Base-by-base conservation (phyloP, 2,888 invertebrate species). In the Eueremaeus valkanovi region DNA sequence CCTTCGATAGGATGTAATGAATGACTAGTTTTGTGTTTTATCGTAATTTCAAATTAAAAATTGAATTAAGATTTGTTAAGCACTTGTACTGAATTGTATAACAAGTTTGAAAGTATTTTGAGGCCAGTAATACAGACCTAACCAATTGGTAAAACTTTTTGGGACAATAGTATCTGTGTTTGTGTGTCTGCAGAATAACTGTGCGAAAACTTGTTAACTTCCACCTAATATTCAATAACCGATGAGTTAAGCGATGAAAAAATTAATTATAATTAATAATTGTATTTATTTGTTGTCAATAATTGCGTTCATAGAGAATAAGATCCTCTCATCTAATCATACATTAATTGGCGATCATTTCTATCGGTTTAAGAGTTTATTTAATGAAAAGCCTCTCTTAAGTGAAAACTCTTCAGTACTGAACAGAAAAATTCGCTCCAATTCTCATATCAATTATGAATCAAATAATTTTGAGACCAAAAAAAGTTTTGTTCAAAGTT, bases 21-120 rank as follows among this genome's bases (percentile, higher is more conserved):
- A 13, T 45, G 16, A 45, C 8, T 45, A 18, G 45, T 45, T 45
- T 45, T 45, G 45, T 45, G 45, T 45, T 45, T 45, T 45, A 45
- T 45, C 18, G 45, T 3, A 11, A 6, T 45, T 45, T 45, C 3
- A 45, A 45, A 18, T 45, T 16, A 45, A 11, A n/a, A n/a, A n/a
- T n/a, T n/a, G n/a, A n/a, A n/a, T n/a, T n/a, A n/a, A n/a, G n/a
- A n/a, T n/a, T n/a, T n/a, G n/a, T n/a, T n/a, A 11, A 42, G 13
- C 8, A 13, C 8, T 42, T 42, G 8, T 8, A 42, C 8, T 42
- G 8, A 11, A 42, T 51, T 51, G n/a, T 8, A 61, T 29, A 61
- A 61, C 61, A 24, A 31, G 61, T 61, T 61, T 61, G 3, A 18
- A 61, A 61, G 21, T 31, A 31, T 61, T 61, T 61, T 61, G 29